Evolutionary conservation across 2,888 invertebrate genomes (phyloP).

Genomic region (Rhagonycha lutea): DNA sequence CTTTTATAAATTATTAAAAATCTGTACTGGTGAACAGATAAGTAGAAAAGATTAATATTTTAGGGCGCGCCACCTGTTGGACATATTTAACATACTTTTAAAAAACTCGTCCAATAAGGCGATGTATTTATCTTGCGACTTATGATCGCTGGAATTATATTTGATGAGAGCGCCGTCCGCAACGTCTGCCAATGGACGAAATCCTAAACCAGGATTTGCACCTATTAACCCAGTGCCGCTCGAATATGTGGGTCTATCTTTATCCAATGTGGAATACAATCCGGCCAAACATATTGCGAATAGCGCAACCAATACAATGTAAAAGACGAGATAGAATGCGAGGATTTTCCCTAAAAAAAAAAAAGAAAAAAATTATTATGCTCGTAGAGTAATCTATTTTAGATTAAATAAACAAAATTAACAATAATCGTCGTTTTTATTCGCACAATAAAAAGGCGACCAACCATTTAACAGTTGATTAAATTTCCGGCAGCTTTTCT

Average conservation of each 20-base stretch:
- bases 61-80: no score
- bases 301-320: constrained; percentile 78
- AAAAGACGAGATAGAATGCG: constrained; percentile 87
- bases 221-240: constrained; percentile 79
- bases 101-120: constrained; percentile 61
- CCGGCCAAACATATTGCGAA: constrained; percentile 87
- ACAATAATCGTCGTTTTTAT: not conserved
- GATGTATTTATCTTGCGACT: constrained; percentile 61
- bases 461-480: constrained; percentile 3
- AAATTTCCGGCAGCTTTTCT: constrained; percentile 11
- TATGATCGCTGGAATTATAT: constrained; percentile 60
- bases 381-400: not conserved
- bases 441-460: not conserved
- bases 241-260: constrained; percentile 74
- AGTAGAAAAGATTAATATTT: no score
- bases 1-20: no score
- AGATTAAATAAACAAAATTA: not conserved
- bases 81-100: constrained; percentile 61
- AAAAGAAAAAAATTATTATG: constrained; percentile 27
- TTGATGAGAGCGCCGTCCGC: constrained; percentile 66
- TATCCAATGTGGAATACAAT: constrained; percentile 71
- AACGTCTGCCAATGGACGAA: constrained; percentile 62
- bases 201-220: constrained; percentile 67
- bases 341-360: constrained; percentile 75
- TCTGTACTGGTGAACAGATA: no score